Evolutionary conservation across 2,888 invertebrate species (phyloP).

Genomic region (Lasiommata megera): DNA sequence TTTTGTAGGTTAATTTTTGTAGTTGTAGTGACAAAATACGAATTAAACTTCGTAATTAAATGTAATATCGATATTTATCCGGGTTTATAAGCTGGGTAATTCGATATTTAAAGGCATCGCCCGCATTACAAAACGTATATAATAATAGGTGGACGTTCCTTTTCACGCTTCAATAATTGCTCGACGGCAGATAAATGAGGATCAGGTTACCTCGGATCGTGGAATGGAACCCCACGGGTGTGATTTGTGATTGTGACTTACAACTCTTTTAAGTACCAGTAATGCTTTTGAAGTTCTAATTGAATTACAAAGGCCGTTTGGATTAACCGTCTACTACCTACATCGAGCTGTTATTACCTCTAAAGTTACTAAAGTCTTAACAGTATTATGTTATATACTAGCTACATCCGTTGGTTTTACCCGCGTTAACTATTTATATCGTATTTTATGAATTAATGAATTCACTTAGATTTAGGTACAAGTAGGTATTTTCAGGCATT

Average conservation of each 20-base stretch:
- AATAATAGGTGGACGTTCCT: conserved; percentile 80
- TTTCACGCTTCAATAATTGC: conserved; percentile 83
- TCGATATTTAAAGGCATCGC: conserved; percentile 77
- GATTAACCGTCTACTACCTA: conserved; percentile 5
- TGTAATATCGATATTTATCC: conserved; percentile 20
- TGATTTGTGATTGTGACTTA: conserved; percentile 46
- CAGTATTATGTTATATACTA: no score
- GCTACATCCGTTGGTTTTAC: no score
- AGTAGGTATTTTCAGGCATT: no score
- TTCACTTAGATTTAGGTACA: no score
- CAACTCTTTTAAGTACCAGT: conserved; percentile 56
- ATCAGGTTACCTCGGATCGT: conserved; percentile 60
- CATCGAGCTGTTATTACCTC: no score
- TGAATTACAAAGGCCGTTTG: conserved; percentile 23
- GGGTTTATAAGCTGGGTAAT: conserved; percentile 54
- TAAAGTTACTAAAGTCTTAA: no score
- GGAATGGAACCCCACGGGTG: conserved; percentile 60
- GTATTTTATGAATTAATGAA: no score
- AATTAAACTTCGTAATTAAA: conserved; percentile 13
- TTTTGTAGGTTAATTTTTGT: background rate
- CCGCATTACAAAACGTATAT: conserved; percentile 79
- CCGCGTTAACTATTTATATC: no score
- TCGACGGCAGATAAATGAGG: conserved; percentile 79
- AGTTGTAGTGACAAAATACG: background rate
- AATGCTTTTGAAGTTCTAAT: conserved; percentile 36